Percentiles rank a stretch among this genome's conserved stretches.
Evolutionary conservation across 2,113 vertebrate genomes (phyloP).

Genomic region (Stomatorhinus ivindoensis): DNA sequence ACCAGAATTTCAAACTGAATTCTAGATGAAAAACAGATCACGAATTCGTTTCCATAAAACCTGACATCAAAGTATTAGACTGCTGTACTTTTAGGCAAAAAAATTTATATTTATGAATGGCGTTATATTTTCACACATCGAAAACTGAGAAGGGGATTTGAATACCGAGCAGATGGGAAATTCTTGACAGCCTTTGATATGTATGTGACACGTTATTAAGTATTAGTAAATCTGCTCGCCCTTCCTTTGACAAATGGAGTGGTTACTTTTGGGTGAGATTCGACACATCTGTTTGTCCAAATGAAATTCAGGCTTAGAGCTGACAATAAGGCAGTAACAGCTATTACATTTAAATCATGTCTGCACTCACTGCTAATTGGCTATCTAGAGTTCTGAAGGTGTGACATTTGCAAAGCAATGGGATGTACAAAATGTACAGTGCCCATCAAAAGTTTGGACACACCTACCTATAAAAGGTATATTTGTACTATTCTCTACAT

Average conservation of each 20-base stretch:
- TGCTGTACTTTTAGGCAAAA: not conserved
- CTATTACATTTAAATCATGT: not conserved
- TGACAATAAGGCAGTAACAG: not conserved
- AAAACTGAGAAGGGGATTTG: not conserved
- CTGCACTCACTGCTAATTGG: not conserved
- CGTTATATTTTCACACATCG: not conserved
- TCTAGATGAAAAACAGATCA: not conserved
- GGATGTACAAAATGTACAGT: not conserved
- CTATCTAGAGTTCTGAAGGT: not conserved
- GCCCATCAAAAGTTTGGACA: not conserved
- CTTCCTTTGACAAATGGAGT: not conserved
- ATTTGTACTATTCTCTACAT: not conserved
- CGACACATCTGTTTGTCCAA: not conserved
- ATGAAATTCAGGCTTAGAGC: not conserved
- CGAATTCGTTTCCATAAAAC: not conserved
- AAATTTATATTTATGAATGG: not conserved
- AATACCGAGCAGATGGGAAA: not conserved
- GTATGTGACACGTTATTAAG: not conserved
- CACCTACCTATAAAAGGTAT: not conserved
- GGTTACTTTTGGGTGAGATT: not conserved
- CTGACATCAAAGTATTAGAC: not conserved
- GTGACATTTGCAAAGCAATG: not conserved
- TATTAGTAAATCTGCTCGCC: not conserved
- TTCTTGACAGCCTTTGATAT: conserved; percentile 1
- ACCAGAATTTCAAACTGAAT: not conserved